A percentile compares a stretch with the other conserved stretches of the same genome.
phyloP scores from a whole-genome alignment of 2,888 invertebrate species.

The Ormyrus thymus region DNA sequence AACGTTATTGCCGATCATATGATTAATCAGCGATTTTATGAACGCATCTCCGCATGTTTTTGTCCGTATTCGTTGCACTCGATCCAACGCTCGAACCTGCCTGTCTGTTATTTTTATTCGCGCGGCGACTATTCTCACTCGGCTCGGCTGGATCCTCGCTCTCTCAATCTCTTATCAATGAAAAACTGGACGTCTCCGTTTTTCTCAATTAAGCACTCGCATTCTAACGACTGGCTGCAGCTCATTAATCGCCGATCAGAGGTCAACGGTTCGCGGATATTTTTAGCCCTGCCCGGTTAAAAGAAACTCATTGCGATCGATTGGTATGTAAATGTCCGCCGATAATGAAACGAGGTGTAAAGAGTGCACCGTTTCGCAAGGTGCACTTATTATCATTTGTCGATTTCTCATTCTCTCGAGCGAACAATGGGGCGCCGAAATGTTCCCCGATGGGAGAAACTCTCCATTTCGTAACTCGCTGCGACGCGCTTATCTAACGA shows the following conservation, averaged over 20 bases:
- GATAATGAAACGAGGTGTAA: no score
- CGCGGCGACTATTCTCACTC: no score
- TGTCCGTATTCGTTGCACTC: neutral
- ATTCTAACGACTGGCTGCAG: no score
- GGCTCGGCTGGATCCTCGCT: no score
- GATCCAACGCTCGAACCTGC: neutral
- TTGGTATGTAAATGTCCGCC: conserved; percentile 23
- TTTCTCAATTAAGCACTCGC: no score
- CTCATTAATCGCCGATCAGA: conserved; percentile 42
- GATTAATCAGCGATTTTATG: conserved; percentile 10
- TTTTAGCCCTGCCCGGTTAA: neutral
- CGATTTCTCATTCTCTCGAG: conserved; percentile 30
- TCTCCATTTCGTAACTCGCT: conserved; percentile 11
- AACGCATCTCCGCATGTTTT: no score
- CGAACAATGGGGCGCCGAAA: conserved; percentile 37
- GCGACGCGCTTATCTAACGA: conserved; percentile 19
- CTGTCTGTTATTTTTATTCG: no score
- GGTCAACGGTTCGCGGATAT: conserved; percentile 42
- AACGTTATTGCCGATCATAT: neutral
- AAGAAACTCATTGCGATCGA: conserved; percentile 38
- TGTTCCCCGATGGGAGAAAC: conserved; percentile 30
- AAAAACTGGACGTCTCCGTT: no score
- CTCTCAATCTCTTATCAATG: no score
- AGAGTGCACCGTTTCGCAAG: conserved; percentile 17
- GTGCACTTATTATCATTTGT: conserved; percentile 20